Conservation (phyloP, 2,888 invertebrate genomes). For the Diloba caeruleocephala region DNA sequence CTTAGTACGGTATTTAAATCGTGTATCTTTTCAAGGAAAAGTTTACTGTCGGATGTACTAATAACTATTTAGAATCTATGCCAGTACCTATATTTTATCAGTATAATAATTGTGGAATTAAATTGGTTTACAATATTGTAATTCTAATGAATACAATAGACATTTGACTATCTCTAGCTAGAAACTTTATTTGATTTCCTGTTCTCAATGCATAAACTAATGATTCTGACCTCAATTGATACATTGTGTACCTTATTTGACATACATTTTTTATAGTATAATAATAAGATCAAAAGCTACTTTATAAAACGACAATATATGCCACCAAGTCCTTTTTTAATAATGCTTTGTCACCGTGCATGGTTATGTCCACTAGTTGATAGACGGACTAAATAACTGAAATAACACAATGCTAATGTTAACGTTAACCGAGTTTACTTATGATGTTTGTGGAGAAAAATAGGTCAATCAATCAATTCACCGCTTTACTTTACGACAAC, state of each 20-base stretch:
- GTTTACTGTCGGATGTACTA: conserved; percentile 21
- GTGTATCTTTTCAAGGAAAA: conserved; percentile 29
- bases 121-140: too few relatives aligned
- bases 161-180: neutral
- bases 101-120: neutral
- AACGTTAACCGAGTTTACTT: neutral
- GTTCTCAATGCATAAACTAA: too few relatives aligned
- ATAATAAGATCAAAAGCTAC: too few relatives aligned
- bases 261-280: neutral
- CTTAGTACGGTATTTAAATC: conserved; percentile 39
- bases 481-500: neutral
- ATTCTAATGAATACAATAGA: too few relatives aligned
- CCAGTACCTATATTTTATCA: conserved; percentile 2
- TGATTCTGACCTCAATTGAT: neutral
- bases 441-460: conserved; percentile 10
- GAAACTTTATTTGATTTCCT: neutral
- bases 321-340: too few relatives aligned
- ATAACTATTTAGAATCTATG: conserved; percentile 17
- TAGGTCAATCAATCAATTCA: conserved; percentile 22
- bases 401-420: neutral
- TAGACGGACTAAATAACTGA: neutral
- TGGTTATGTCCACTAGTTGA: too few relatives aligned
- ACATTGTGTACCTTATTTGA: neutral
- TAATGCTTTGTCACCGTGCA: too few relatives aligned
- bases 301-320: too few relatives aligned